A percentile compares a stretch with the other conserved stretches of the same genome.
These are phyloP conservation scores for Phaedon cochleariae DNA, from an alignment of 2,888 invertebrate species.

Conservation along the genomic window DNA sequence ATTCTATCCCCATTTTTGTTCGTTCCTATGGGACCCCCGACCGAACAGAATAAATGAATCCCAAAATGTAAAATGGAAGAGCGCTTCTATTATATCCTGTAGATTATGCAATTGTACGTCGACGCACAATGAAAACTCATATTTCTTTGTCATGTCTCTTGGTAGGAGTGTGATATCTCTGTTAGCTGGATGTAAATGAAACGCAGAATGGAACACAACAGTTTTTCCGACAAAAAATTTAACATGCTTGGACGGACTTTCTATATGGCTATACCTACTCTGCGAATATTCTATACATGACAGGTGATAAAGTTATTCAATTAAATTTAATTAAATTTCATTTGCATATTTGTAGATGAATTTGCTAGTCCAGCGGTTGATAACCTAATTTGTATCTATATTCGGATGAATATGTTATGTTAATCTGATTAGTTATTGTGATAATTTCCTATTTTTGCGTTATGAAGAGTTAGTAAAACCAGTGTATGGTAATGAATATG, in stretches of 20 bases:
- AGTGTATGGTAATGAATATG: too few relatives aligned
- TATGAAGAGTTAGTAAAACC: too few relatives aligned
- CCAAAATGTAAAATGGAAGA: slow-evolving; percentile 59
- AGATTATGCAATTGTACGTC: slow-evolving; percentile 61
- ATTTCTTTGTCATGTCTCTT: slow-evolving; percentile 57
- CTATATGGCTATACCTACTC: slow-evolving; percentile 21
- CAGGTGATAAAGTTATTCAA: slow-evolving; percentile 35
- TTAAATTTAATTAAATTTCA: slow-evolving; percentile 42
- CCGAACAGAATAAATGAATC: slow-evolving; percentile 59
- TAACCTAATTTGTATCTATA: slow-evolving; percentile 30
- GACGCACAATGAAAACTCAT: slow-evolving; percentile 59
- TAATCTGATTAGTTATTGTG: too few relatives aligned
- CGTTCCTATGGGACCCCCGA: slow-evolving; percentile 39
- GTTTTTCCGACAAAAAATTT: slow-evolving; percentile 30
- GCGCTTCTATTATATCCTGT: slow-evolving; percentile 55
- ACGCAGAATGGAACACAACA: slow-evolving; percentile 42
- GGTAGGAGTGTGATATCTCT: slow-evolving; percentile 58
- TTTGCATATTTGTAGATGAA: slow-evolving; percentile 42
- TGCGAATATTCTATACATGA: slow-evolving; percentile 27
- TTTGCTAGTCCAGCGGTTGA: slow-evolving; percentile 28
- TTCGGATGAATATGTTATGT: background rate
- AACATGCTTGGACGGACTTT: slow-evolving; percentile 26
- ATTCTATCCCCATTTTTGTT: slow-evolving; percentile 44
- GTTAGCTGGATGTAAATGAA: slow-evolving; percentile 51
- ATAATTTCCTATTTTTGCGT: background rate